Base-by-base conservation (phyloP, 2,113 vertebrate genomes). In the Mormyrus iriodes region DNA sequence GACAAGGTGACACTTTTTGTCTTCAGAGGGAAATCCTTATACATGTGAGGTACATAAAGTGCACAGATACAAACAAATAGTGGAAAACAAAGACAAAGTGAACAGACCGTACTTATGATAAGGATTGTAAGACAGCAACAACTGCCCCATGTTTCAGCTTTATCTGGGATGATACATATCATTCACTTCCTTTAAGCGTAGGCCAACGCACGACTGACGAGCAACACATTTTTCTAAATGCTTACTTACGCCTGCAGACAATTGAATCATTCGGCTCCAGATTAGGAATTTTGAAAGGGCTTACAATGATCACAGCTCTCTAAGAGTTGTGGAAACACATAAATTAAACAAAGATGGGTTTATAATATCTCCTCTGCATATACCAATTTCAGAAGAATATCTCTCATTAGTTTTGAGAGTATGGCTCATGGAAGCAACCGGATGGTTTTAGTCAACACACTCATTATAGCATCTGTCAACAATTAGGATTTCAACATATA, bases 401-500 rank as follows among this genome's bases (percentile, higher is more conserved):
- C 35, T 79, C 35, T 42, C 73, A 42, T 79, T 42, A 42, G 73
- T 42, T 79, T 42, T 4, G 35, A 79, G 73, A 17, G 31, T 35
- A 79, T 42, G 73, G 35, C 35, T 79, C 73, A 42, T 39, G 35
- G 39, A 35, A 79, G 35, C 73, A 79, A 42, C 73, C 35, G 73
- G 73, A 79, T 79, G 73, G 73, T 79, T 76, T 73, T 76, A 76
- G 31, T 76, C 69, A 76, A 76, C 69, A 39, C 15, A 7, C 5
- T 76, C 35, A 39, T 39, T 39, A 42, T 39, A 42, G 17, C 73
- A 42, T 79, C 13, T 79, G 73, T 39, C 3, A 79, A 42, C 73
- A 79, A 39, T 79, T 79, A 79, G 15, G 35, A 79, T 79, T 79
- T 79, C 73, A 79, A 79, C 73, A 79, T 79, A 79, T 79, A 79